A percentile compares a stretch with the other conserved stretches of the same genome.
phyloP scores from a whole-genome alignment of 2,888 invertebrate genomes.

The Dicranocentrus wangi region DNA sequence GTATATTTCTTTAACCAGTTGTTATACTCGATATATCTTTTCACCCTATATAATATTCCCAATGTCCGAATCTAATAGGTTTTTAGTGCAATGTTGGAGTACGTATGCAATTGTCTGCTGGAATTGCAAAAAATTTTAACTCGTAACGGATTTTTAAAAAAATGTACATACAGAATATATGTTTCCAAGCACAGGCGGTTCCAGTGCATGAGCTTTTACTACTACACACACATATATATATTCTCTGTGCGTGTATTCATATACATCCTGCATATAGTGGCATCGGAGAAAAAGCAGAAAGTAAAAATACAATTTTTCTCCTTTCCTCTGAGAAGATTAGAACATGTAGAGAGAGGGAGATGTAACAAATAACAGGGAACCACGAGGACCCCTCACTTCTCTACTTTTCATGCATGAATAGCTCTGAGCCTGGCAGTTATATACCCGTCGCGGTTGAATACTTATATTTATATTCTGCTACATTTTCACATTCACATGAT shows the following conservation, averaged over 20 bases:
- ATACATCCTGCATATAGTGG: neutral
- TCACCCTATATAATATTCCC: neutral
- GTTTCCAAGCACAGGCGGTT: neutral
- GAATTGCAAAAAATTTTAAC: constrained; percentile 25
- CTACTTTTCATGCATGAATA: constrained; percentile 55
- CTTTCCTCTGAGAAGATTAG: constrained; percentile 43
- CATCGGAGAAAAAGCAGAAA: constrained; percentile 11
- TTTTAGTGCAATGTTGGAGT: neutral
- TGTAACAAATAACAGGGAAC: constrained; percentile 42
- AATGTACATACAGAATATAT: neutral
- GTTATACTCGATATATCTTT: no score
- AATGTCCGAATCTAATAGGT: neutral
- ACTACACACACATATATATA: no score
- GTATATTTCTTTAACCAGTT: constrained; percentile 8
- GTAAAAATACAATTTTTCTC: constrained; percentile 13
- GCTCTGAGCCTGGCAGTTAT: constrained; percentile 51
- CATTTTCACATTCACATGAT: constrained; percentile 21
- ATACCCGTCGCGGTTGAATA: constrained; percentile 20
- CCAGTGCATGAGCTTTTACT: no score
- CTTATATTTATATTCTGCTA: constrained; percentile 16
- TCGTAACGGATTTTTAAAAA: constrained; percentile 4
- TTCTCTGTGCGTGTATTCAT: no score
- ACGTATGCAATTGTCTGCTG: constrained; percentile 13
- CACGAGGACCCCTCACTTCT: constrained; percentile 47
- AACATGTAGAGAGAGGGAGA: neutral